These are phyloP conservation scores for Steatornis caripensis DNA, from an alignment of 2,113 vertebrate genomes.

Conservation along the genomic window DNA sequence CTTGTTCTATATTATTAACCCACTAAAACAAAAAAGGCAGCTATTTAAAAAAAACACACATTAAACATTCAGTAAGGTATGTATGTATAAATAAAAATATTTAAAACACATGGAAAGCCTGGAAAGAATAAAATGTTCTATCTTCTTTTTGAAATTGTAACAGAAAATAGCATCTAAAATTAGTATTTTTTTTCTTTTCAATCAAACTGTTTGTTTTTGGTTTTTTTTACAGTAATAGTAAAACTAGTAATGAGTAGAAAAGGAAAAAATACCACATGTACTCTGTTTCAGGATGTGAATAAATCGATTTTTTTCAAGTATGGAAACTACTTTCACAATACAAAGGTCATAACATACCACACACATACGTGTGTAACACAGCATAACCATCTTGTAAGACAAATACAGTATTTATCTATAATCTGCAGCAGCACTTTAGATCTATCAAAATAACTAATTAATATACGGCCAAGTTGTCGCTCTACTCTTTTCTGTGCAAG, in stretches of 20 bases:
- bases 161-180: neutral
- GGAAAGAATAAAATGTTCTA: neutral
- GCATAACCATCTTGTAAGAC: neutral
- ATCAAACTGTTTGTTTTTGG: neutral
- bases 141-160: neutral
- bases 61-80: neutral
- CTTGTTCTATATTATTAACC: slow-evolving; percentile 93
- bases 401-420: neutral
- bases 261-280: neutral
- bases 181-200: neutral
- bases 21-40: slow-evolving; percentile 77
- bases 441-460: neutral
- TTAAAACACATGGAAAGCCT: neutral
- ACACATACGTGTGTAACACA: neutral
- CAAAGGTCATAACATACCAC: neutral
- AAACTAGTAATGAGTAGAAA: neutral
- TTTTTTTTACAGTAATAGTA: neutral
- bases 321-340: neutral
- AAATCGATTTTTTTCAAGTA: neutral
- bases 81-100: neutral
- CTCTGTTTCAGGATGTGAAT: neutral
- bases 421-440: neutral
- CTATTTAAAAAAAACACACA: neutral
- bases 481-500: neutral
- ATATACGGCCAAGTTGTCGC: neutral